Evolutionary conservation across 2,888 invertebrate genomes (phyloP).

Genomic region (Torymus aiolomorphi): DNA sequence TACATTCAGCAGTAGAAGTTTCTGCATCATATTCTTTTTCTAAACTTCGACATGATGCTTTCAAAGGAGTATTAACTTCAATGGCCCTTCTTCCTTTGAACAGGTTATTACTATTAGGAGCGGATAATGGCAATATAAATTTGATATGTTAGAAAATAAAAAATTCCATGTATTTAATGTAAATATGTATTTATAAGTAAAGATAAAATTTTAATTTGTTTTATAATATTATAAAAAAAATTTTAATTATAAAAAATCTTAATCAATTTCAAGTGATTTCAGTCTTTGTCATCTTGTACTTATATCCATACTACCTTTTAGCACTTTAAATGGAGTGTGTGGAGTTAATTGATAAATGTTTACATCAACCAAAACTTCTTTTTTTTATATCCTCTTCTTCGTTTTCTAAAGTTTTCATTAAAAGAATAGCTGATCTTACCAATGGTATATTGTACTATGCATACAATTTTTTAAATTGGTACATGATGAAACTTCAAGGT

Average conservation of each 20-base stretch:
- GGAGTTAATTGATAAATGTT: constrained; percentile 78
- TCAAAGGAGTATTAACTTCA: constrained; percentile 93
- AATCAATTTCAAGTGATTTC: constrained; percentile 52
- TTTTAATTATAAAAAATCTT: constrained; percentile 43
- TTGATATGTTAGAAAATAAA: constrained; percentile 81
- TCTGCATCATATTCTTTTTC: constrained; percentile 89
- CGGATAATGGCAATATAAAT: constrained; percentile 92
- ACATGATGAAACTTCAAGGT: constrained; percentile 76
- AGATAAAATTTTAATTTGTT: constrained; percentile 47
- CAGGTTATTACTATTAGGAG: constrained; percentile 90
- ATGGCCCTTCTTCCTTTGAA: constrained; percentile 94
- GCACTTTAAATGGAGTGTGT: constrained; percentile 77
- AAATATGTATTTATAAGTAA: constrained; percentile 39
- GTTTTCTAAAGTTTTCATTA: constrained; percentile 81
- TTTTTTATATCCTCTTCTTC: constrained; percentile 76
- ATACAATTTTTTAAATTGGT: constrained; percentile 81
- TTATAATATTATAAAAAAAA: constrained; percentile 32
- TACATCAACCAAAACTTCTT: constrained; percentile 79
- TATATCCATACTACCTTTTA: constrained; percentile 80
- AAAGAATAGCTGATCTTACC: constrained; percentile 88
- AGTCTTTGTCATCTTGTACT: constrained; percentile 71
- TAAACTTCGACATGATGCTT: constrained; percentile 90
- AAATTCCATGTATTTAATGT: constrained; percentile 35
- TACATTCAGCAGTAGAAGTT: constrained; percentile 84
- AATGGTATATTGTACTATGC: constrained; percentile 85